Evolutionary conservation across 2,797 vertebrate genomes (phyloP).

Genomic region (Gadopsis marmoratus): DNA sequence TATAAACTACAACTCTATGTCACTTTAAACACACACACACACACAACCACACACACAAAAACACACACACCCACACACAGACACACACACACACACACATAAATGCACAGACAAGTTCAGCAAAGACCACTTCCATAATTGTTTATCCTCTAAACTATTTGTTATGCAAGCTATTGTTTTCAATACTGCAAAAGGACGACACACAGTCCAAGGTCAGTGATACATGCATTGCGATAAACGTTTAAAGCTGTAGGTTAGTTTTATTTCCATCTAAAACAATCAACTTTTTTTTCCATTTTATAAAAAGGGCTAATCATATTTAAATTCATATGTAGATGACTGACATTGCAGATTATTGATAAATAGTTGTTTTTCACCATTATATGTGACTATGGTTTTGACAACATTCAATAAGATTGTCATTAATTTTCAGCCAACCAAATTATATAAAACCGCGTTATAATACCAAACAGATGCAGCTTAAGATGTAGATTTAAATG

Average conservation of each 20-base stretch:
- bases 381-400: background rate
- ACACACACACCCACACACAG: no score
- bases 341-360: background rate
- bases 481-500: background rate
- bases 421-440: background rate
- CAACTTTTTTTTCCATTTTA: background rate
- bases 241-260: background rate
- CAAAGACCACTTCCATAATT: conserved; percentile 18
- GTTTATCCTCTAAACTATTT: conserved; percentile 38
- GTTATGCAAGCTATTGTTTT: conserved; percentile 25
- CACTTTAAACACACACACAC: no score
- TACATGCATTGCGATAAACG: background rate
- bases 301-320: background rate
- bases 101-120: conserved; percentile 32
- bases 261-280: background rate
- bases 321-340: background rate
- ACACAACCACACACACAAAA: conserved; percentile 11
- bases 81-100: background rate
- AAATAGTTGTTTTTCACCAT: background rate
- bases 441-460: no score
- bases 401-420: background rate
- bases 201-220: background rate
- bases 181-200: conserved; percentile 19
- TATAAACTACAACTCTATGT: no score
- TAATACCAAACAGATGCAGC: background rate